Evolutionary conservation across 2,888 invertebrate species (phyloP).

Genomic region (Eurytoma californica): DNA sequence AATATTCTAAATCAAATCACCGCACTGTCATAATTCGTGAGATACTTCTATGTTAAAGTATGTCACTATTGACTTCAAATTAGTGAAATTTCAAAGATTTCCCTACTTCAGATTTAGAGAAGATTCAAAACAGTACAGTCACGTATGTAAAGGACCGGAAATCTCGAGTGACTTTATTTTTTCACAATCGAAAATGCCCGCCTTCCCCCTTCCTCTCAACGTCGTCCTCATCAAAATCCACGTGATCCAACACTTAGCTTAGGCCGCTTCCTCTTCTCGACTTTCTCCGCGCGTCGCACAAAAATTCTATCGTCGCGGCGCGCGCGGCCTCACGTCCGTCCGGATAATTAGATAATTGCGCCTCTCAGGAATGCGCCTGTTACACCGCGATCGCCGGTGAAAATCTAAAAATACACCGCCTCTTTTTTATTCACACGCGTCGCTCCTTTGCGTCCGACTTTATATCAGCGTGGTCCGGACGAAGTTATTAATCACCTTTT

Average conservation of each 20-base stretch:
- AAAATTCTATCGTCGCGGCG: constrained; percentile 20
- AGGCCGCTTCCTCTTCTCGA: constrained; percentile 26
- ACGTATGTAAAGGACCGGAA: no score
- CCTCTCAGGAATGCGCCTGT: not conserved
- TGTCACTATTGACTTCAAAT: no score
- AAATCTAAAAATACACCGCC: not conserved
- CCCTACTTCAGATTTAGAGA: no score
- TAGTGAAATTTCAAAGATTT: no score
- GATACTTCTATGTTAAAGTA: no score
- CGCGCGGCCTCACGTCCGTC: constrained; percentile 14
- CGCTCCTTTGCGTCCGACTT: not conserved
- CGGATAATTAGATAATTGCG: constrained; percentile 36
- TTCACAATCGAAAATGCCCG: constrained; percentile 3
- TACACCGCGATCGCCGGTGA: not conserved
- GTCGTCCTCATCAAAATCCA: constrained; percentile 17
- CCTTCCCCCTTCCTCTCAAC: no score
- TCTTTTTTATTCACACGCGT: not conserved
- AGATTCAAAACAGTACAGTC: no score
- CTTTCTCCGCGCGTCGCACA: constrained; percentile 36
- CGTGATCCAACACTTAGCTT: constrained; percentile 29
- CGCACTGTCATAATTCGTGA: no score
- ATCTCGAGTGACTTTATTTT: not conserved
- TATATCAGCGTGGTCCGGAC: no score
- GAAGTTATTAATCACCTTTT: no score
- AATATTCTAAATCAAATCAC: no score